phyloP scores from a whole-genome alignment of 2,888 invertebrate genomes.

The Nudaria mundana region DNA sequence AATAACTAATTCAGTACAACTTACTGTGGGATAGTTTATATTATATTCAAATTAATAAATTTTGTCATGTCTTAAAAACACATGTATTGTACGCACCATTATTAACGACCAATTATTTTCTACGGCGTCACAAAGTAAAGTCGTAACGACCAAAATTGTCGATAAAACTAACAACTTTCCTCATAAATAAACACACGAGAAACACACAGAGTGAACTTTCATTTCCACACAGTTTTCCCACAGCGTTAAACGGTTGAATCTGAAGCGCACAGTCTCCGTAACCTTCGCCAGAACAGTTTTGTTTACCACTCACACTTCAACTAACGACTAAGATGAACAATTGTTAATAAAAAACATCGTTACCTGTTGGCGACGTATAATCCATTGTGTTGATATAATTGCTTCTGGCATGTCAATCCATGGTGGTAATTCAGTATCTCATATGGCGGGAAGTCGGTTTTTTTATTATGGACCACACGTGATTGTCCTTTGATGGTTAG shows the following conservation, averaged over 20 bases:
- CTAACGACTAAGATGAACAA: constrained; percentile 32
- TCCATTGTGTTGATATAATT: constrained; percentile 64
- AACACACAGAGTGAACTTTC: constrained; percentile 5
- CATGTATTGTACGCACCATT: too few species aligned
- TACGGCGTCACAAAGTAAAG: neutral
- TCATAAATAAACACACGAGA: neutral
- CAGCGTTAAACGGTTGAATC: constrained; percentile 6
- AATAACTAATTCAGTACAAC: too few species aligned
- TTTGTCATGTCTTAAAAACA: too few species aligned
- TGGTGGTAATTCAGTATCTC: too few species aligned
- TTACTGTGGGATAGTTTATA: too few species aligned
- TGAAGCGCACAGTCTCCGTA: constrained; percentile 6
- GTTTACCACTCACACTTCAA: constrained; percentile 16
- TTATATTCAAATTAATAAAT: too few species aligned
- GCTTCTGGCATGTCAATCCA: constrained; percentile 25
- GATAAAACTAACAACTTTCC: neutral
- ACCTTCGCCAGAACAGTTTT: constrained; percentile 9
- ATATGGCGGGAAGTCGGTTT: constrained; percentile 43
- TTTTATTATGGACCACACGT: constrained; percentile 10
- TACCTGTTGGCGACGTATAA: constrained; percentile 60
- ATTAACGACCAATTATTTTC: neutral
- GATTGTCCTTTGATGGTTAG: constrained; percentile 22
- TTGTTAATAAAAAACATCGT: constrained; percentile 41
- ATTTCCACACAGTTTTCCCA: constrained; percentile 8
- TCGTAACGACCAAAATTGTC: neutral